Evolutionary conservation across 2,113 vertebrate genomes (phyloP).

Genomic region (Elaphurus davidianus): DNA sequence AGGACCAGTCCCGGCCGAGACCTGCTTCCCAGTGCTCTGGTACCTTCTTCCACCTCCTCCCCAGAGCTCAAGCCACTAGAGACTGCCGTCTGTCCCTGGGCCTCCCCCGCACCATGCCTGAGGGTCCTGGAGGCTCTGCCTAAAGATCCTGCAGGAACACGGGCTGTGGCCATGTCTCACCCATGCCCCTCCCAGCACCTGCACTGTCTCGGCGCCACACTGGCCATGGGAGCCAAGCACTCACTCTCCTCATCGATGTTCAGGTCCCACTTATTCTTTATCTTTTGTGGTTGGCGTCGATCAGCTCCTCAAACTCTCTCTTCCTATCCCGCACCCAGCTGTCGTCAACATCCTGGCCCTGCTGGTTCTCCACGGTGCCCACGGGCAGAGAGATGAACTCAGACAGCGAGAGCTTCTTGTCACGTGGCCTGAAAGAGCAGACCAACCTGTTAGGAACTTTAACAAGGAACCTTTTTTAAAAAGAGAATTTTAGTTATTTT

Average conservation of each 20-base stretch:
- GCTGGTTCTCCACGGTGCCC: slow-evolving; percentile 96
- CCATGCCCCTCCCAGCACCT: neutral
- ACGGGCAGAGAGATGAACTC: slow-evolving; percentile 96
- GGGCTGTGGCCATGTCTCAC: neutral
- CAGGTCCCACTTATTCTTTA: slow-evolving; percentile 92
- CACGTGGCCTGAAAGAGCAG: slow-evolving; percentile 82
- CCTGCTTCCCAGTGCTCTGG: neutral
- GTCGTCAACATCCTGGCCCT: slow-evolving; percentile 94
- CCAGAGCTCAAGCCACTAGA: neutral
- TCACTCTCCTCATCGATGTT: slow-evolving; percentile 98
- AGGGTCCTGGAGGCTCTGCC: neutral
- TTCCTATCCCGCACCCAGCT: slow-evolving; percentile 94
- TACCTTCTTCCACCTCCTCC: neutral
- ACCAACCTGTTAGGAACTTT: fast-evolving
- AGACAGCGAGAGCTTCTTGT: slow-evolving; percentile 91
- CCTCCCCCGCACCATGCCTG: neutral
- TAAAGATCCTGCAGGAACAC: neutral
- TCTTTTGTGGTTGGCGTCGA: slow-evolving; percentile 89
- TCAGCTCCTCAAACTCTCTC: slow-evolving; percentile 95
- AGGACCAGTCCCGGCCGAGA: neutral
- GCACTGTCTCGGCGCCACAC: fast-evolving
- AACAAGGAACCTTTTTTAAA: neutral
- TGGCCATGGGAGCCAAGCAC: slow-evolving; percentile 57
- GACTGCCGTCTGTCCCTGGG: neutral
- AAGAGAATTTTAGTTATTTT: too few species aligned